phyloP scores from a whole-genome alignment of 2,888 invertebrate species.

The Heliconius cydno region DNA sequence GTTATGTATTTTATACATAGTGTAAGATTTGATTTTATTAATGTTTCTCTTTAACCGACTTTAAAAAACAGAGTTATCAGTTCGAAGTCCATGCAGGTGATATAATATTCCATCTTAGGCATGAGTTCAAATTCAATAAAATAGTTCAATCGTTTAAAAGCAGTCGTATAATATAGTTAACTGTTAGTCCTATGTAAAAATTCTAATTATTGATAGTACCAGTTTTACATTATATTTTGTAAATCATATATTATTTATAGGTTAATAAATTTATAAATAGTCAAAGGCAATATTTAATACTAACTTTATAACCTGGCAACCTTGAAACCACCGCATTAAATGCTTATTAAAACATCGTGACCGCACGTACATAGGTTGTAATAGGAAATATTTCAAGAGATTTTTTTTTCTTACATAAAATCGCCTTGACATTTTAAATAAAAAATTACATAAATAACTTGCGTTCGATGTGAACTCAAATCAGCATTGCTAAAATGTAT shows the following conservation, averaged over 20 bases:
- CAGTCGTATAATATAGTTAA: too few relatives aligned
- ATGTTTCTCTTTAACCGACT: neutral
- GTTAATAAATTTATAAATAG: neutral
- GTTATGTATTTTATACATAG: neutral
- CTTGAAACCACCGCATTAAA: slow-evolving; percentile 1
- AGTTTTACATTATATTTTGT: neutral
- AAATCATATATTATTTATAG: neutral
- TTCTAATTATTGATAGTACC: neutral
- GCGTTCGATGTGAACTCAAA: too few relatives aligned
- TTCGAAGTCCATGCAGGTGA: neutral
- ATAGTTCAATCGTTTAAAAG: too few relatives aligned
- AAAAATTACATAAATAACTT: too few relatives aligned
- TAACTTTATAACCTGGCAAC: slow-evolving; percentile 3
- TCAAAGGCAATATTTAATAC: neutral
- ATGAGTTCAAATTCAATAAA: too few relatives aligned
- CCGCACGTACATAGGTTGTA: neutral
- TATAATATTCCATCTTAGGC: too few relatives aligned
- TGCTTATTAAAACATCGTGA: slow-evolving; percentile 11
- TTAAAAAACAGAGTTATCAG: neutral
- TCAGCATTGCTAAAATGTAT: too few relatives aligned
- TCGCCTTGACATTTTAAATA: neutral
- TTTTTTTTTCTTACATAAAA: neutral
- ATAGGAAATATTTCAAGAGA: neutral
- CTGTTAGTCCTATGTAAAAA: neutral
- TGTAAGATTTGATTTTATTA: neutral